Percentiles rank a stretch among this genome's conserved stretches.
Evolutionary conservation across 1,140 invertebrate species (phyloP).

Genomic region (Melitaea cinxia): DNA sequence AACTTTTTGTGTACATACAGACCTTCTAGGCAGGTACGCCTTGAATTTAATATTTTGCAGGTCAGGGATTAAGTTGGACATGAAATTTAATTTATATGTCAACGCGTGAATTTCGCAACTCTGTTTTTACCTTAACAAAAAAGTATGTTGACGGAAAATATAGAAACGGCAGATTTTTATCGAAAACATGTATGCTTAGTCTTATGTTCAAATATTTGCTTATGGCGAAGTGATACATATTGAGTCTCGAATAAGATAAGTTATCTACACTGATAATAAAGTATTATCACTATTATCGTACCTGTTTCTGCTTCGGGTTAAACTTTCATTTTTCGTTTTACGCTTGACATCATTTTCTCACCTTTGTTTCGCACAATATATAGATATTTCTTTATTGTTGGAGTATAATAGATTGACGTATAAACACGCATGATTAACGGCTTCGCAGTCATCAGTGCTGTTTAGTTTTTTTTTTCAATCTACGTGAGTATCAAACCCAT

Average conservation of each 20-base stretch:
- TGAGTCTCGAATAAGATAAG: slow-evolving; percentile 39
- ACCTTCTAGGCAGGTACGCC: not conserved
- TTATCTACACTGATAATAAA: slow-evolving; percentile 46
- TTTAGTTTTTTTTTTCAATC: slow-evolving; percentile 17
- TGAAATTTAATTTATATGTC: slow-evolving; percentile 1
- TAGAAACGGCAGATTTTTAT: slow-evolving; percentile 13
- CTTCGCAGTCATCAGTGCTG: slow-evolving; percentile 4
- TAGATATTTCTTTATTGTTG: slow-evolving; percentile 13
- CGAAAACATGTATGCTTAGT: slow-evolving; percentile 10
- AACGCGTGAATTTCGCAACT: not conserved
- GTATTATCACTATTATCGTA: slow-evolving; percentile 14
- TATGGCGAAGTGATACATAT: slow-evolving; percentile 30
- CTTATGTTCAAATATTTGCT: slow-evolving; percentile 23
- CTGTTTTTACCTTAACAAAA: not conserved
- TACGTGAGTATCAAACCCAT: slow-evolving; percentile 20
- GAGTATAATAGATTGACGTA: slow-evolving; percentile 1
- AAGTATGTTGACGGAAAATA: slow-evolving; percentile 1
- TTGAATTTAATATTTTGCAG: not conserved
- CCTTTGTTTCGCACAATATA: slow-evolving; percentile 16
- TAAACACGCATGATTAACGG: slow-evolving; percentile 11
- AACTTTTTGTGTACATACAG: not conserved
- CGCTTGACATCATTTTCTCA: slow-evolving; percentile 24
- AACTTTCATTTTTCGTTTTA: slow-evolving; percentile 27
- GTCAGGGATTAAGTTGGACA: not conserved
- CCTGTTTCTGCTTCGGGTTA: slow-evolving; percentile 8